Evolutionary conservation across 2,797 vertebrate species (phyloP).

Genomic region (Onychomys arenicola): DNA sequence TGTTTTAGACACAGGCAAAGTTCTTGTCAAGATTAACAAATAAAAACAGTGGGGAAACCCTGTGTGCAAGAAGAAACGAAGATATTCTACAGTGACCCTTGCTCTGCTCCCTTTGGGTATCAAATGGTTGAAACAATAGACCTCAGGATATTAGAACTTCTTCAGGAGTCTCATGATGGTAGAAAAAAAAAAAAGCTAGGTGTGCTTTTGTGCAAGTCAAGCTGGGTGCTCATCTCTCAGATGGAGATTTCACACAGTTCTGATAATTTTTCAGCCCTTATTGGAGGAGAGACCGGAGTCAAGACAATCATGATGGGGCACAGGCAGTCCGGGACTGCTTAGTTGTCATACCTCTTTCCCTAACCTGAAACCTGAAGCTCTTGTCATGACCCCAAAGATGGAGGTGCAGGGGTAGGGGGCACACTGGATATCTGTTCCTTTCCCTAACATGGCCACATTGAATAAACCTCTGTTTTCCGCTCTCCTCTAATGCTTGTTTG

Average conservation of each 20-base stretch:
- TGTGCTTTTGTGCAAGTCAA: neutral
- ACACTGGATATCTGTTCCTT: too few relatives aligned
- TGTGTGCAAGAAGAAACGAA: neutral
- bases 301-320: neutral
- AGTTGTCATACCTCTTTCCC: neutral
- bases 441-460: neutral
- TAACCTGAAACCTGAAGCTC: neutral
- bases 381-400: neutral
- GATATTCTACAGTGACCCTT: neutral
- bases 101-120: neutral
- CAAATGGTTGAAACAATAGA: neutral
- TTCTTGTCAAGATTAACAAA: neutral
- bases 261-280: neutral
- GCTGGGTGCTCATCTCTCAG: neutral
- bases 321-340: neutral
- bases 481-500: neutral
- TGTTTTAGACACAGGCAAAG: neutral
- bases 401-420: neutral
- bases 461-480: neutral
- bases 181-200: too few relatives aligned
- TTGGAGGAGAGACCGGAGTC: neutral
- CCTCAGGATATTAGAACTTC: neutral
- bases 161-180: neutral
- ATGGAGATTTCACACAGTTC: neutral
- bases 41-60: neutral